Evolutionary conservation across 2,113 vertebrate genomes (phyloP), one percentile per base, ranked within the genome.

Genomic region (Macroglossus sobrinus): DNA sequence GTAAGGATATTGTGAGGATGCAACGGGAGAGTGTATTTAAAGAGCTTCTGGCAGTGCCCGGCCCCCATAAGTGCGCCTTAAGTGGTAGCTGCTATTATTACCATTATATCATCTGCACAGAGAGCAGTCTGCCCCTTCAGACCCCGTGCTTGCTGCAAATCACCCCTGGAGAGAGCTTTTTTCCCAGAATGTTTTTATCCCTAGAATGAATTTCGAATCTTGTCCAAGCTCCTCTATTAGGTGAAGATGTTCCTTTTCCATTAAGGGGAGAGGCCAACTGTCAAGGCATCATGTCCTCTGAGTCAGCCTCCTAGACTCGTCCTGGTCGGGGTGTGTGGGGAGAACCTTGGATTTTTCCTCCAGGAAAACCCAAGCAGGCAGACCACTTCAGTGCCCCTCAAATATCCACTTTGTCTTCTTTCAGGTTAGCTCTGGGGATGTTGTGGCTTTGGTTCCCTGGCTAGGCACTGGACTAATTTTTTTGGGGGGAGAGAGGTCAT

Each of bases 121-220:
- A 69, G 78, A 68, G 61, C 80, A 78, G 63, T 35, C n/a, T 82
- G 79, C 63, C 68, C 55, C 55, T 93, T 80, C 19, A 47, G 79
- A 50, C 22, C 1, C 0, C 0, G 4, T 15, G 53, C 61, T 79
- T 26, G n/a, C 69, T 57, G 84, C 64, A 90, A 4, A 69, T 61
- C 59, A 88, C 10, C 66, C 59, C 78, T 47, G 50, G 87, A 89
- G 47, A 84, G 30, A 88, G 24, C 28, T 24, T 87, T 86, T 35
- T 6, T 87, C 64, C 38, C 71, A 84, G 71, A 97, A 81, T 82
- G 21, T 87, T 72, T 66, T 89, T 66, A 47, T 72, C 22, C 33
- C 22, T 35, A 61, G 78, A 84, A 81, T 45, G 72, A 80, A 75
- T 84, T 89, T 26, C 84, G 91, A 95, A 69, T 84, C 55, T 92